Evolutionary conservation across 2,113 vertebrate species (phyloP).

Genomic region (Brachirus orientalis): DNA sequence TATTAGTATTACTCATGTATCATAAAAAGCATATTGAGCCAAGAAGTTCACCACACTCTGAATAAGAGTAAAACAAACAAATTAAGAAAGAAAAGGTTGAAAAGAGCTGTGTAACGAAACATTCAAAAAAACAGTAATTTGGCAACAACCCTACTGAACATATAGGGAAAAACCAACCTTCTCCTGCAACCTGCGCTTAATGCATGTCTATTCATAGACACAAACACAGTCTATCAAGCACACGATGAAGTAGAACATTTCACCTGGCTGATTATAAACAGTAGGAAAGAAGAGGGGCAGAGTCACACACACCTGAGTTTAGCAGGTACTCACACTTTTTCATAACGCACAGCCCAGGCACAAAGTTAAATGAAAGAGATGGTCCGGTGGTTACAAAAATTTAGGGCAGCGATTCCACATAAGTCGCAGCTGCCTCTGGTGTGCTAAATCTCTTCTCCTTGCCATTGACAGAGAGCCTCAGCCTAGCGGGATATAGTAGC

Average conservation of each 20-base stretch:
- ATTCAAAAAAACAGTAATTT: neutral
- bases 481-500: neutral
- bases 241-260: neutral
- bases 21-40: neutral
- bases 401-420: neutral
- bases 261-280: neutral
- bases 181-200: conserved; percentile 1
- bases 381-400: neutral
- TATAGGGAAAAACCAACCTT: neutral
- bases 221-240: neutral
- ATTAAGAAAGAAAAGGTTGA: neutral
- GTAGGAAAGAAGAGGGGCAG: neutral
- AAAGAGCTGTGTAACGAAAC: neutral
- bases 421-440: neutral
- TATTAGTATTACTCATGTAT: neutral
- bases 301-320: neutral
- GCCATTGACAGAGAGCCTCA: conserved; percentile 1
- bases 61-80: neutral
- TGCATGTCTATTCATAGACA: neutral
- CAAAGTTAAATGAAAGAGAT: neutral
- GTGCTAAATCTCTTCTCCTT: neutral
- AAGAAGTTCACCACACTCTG: neutral
- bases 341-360: neutral
- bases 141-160: neutral
- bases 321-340: neutral